Evolutionary conservation across 2,888 invertebrate species (phyloP), one percentile per base, ranked within the genome.

Genomic region (Andrena praecox): DNA sequence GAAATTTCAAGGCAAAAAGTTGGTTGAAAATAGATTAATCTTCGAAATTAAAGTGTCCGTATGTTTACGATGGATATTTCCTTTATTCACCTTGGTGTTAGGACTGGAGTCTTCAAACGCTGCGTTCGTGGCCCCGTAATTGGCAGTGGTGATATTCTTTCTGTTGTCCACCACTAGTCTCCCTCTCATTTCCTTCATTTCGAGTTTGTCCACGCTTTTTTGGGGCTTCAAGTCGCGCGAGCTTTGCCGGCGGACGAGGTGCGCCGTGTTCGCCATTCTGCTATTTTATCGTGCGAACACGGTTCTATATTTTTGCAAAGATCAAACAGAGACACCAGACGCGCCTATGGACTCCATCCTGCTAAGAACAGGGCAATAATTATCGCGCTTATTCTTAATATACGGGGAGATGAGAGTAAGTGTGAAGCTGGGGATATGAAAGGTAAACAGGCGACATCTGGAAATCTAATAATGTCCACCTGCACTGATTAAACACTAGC

Each of bases 181-280:
- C 0, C 97, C 97, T 67, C 97, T 95, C 94, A 98, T 95, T 93
- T 98, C 98, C 86, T 97, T 97, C 95, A 98, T 96, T 92, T 98
- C 98, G 93, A 98, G 95, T 67, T 97, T 96, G 93, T 98, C 98
- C 90, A 98, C 94, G 69, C 97, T 98, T 85, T 97, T 96, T 94
- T 98, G 97, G 59, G 95, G 95, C 92, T 97, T 96, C 64, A 98
- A 95, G 92, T 98, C 98, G 88, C 98, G 95, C 78, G 98, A 98
- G 94, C 98, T 98, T 94, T 98, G 98, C 76, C 98, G 96, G 89
- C 98, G 96, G 92, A 98, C 96, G 93, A 98, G 95, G 94, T 98
- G 98, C 76, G 98, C 98, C 89, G 98, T 97, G 94, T 98, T 98
- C 92, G 98, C 98, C 98, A 98, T 98, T 94, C 94, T 88, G 74